Evolutionary conservation across 2,113 vertebrate species (phyloP).

Genomic region (Lates calcarifer): DNA sequence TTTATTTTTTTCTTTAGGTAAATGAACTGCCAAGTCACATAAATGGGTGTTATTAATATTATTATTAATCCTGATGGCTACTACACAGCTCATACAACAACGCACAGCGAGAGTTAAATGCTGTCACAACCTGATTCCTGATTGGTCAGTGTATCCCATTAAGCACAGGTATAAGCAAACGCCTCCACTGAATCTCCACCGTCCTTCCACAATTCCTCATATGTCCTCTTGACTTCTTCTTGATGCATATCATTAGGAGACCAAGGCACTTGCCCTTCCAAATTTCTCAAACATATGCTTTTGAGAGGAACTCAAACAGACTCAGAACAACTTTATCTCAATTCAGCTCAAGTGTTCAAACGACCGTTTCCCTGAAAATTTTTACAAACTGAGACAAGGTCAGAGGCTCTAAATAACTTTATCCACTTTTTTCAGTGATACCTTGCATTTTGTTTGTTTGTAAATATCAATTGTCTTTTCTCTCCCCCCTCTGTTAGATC

Average conservation of each 20-base stretch:
- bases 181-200: constrained; percentile 28
- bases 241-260: constrained; percentile 56
- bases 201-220: constrained; percentile 27
- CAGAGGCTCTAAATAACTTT: neutral
- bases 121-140: constrained; percentile 60
- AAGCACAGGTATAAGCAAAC: constrained; percentile 75
- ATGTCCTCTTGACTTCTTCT: constrained; percentile 42
- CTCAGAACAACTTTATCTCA: constrained; percentile 16
- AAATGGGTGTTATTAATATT: constrained; percentile 83
- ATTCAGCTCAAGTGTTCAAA: constrained; percentile 33
- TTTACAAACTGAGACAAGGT: constrained; percentile 8
- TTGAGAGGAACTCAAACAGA: constrained; percentile 36
- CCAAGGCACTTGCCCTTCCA: constrained; percentile 72
- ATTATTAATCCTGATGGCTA: constrained; percentile 59
- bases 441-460: constrained; percentile 3
- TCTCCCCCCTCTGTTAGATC: constrained; percentile 14
- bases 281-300: constrained; percentile 44
- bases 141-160: constrained; percentile 88
- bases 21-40: constrained; percentile 90
- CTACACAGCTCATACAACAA: constrained; percentile 71
- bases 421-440: neutral
- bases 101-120: constrained; percentile 53
- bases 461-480: constrained; percentile 38
- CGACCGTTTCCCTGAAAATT: constrained; percentile 57
- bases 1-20: constrained; percentile 53